A percentile compares a stretch with the other conserved stretches of the same genome.
phyloP scores from a whole-genome alignment of 2,113 vertebrate species.

The Malurus cyaneus region DNA sequence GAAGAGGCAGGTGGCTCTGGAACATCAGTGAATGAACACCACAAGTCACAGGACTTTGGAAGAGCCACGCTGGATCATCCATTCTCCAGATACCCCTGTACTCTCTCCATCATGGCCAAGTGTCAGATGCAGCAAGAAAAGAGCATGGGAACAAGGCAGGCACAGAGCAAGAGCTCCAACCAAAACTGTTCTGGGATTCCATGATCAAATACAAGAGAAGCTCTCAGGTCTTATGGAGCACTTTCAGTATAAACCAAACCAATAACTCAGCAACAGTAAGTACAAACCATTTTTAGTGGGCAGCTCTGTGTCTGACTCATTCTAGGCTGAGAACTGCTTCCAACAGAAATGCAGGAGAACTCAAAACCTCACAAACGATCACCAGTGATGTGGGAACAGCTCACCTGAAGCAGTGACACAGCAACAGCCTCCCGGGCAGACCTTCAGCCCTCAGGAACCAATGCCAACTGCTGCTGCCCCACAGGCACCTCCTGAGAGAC shows the following conservation, averaged over 20 bases:
- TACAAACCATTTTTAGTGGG: not conserved
- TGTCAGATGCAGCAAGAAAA: not conserved
- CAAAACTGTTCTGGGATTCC: not conserved
- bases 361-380: not conserved
- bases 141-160: not conserved
- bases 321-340: not conserved
- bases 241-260: not conserved
- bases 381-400: not conserved
- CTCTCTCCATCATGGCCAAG: not conserved
- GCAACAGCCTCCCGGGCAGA: not conserved
- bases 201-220: not conserved
- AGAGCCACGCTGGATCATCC: not conserved
- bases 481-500: not conserved
- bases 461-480: not conserved
- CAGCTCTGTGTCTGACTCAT: not conserved
- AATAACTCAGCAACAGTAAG: not conserved
- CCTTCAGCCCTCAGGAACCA: not conserved
- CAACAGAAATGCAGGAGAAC: rapidly evolving
- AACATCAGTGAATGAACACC: not conserved
- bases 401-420: not conserved
- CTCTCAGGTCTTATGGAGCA: not conserved
- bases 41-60: not conserved
- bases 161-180: not conserved
- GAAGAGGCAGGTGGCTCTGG: not conserved
- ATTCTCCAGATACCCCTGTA: not conserved